A percentile compares a stretch with the other conserved stretches of the same genome.
These are phyloP conservation scores for Panopea generosa DNA, from an alignment of 2,888 invertebrate genomes.

Conservation along the genomic window DNA sequence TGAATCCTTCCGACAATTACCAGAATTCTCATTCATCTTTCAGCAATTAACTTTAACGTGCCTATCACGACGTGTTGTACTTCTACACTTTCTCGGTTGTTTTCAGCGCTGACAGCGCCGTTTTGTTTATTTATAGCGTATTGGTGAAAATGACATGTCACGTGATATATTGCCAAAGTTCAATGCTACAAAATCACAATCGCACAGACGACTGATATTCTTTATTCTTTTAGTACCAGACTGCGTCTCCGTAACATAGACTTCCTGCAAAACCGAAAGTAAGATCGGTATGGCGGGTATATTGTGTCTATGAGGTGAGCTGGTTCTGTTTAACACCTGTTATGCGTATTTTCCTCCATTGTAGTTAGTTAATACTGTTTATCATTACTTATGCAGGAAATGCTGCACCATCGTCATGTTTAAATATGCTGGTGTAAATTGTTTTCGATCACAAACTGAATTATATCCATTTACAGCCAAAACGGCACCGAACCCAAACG, in stretches of 20 bases:
- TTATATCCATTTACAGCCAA: too few relatives aligned
- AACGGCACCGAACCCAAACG: too few relatives aligned
- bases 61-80: background rate
- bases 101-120: background rate
- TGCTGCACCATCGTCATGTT: too few relatives aligned
- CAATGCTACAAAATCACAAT: background rate
- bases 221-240: background rate
- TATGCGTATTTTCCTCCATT: too few relatives aligned
- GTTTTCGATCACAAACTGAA: too few relatives aligned
- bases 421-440: too few relatives aligned
- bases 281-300: conserved; percentile 10
- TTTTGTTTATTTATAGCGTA: conserved; percentile 28
- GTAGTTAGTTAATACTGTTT: too few relatives aligned
- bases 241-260: conserved; percentile 7
- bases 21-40: conserved; percentile 38
- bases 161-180: conserved; percentile 18
- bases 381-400: too few relatives aligned
- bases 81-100: conserved; percentile 5
- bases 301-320: too few relatives aligned
- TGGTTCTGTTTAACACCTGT: too few relatives aligned
- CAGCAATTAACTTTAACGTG: background rate
- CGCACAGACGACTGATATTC: background rate
- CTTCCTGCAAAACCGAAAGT: conserved; percentile 16
- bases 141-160: conserved; percentile 8
- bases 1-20: background rate